Evolutionary conservation across 2,888 invertebrate genomes (phyloP).

Genomic region (Erynnis tages): DNA sequence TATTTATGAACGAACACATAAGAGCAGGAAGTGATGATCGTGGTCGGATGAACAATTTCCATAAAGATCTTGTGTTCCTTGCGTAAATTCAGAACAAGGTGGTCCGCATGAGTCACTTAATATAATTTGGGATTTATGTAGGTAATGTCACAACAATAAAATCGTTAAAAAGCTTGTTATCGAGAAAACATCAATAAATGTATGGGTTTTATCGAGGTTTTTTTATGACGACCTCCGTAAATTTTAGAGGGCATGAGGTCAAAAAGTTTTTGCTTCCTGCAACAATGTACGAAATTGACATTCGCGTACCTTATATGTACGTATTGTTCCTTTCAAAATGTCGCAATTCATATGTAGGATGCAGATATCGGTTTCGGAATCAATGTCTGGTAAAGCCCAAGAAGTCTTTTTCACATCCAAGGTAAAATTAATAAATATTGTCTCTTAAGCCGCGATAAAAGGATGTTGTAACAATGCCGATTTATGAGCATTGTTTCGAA

Average conservation of each 20-base stretch:
- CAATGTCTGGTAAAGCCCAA: conserved; percentile 15
- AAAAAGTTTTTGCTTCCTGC: too few relatives aligned
- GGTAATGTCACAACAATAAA: conserved; percentile 13
- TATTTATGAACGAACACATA: too few relatives aligned
- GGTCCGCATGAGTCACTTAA: neutral
- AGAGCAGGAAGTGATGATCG: neutral
- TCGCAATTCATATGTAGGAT: conserved; percentile 8
- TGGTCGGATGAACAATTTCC: conserved; percentile 1
- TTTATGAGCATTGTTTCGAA: conserved; percentile 7
- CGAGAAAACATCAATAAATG: too few relatives aligned
- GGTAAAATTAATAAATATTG: conserved; percentile 19
- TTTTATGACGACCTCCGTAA: too few relatives aligned
- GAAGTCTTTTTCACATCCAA: conserved; percentile 16
- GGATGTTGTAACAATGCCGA: conserved; percentile 11
- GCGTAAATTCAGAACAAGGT: conserved; percentile 1
- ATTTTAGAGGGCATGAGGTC: too few relatives aligned
- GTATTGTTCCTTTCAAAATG: neutral
- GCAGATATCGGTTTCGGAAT: conserved; percentile 19
- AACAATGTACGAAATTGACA: too few relatives aligned
- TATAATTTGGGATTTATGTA: conserved; percentile 9
- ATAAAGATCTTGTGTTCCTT: neutral
- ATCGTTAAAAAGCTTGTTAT: neutral
- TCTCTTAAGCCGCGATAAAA: conserved; percentile 17
- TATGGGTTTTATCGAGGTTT: too few relatives aligned
- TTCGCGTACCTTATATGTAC: neutral